Base-by-base conservation (phyloP, 2,113 vertebrate species). In the Nansenia antarctica region DNA sequence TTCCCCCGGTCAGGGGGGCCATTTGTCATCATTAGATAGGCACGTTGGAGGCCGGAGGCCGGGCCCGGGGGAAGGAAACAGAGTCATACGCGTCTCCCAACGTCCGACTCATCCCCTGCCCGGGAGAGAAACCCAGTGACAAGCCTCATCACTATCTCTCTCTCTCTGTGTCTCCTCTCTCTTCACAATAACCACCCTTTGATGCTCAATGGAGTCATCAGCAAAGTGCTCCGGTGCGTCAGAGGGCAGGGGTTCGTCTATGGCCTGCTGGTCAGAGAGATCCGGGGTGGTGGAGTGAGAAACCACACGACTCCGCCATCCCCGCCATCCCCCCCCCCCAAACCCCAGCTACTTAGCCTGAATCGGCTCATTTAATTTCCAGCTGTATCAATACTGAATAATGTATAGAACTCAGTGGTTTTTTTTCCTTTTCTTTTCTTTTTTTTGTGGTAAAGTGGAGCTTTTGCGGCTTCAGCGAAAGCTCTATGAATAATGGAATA, bases 341-440 rank as follows among this genome's bases (percentile, higher is more conserved):
- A n/a, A n/a, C n/a, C n/a, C n/a, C 59, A 39, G 58, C 64, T 65
- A n/a, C 62, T 76, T 65, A 34, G 70, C 66, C 64, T 59, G 42
- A 74, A 86, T 45, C 47, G 53, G 62, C 52, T 60, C 62, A 63
- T 74, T 85, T 74, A 63, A 60, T 67, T 70, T 65, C 74, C 55
- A 76, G 78, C 66, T 78, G 64, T 49, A 65, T 68, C 79, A 75
- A 83, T 73, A 71, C 34, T 70, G 76, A 87, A 79, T 82, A 82
- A 72, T 74, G 67, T 62, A 70, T 59, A 70, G 32, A 3, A 5
- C 58, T 83, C 54, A 74, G 57, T 73, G 74, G 65, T 49, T 69
- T n/a, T n/a, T n/a, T n/a, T n/a, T n/a, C n/a, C n/a, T n/a, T n/a
- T n/a, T n/a, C n/a, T n/a, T n/a, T n/a, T n/a, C n/a, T n/a, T n/a